Evolutionary conservation across 2,113 vertebrate genomes (phyloP).

Genomic region (Sinocyclocheilus rhinocerous): DNA sequence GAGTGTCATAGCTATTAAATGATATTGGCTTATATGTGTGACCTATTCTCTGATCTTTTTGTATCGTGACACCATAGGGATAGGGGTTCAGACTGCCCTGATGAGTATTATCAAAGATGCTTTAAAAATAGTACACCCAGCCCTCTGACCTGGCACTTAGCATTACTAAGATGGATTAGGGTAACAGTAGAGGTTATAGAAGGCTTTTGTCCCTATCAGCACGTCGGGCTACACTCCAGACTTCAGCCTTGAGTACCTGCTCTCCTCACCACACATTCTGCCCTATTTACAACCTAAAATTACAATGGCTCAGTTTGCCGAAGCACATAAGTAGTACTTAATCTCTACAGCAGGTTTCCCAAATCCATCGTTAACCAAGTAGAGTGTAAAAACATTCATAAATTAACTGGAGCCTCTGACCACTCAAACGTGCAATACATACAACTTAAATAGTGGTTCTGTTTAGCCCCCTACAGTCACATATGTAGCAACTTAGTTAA

Average conservation of each 20-base stretch:
- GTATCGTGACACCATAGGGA: slow-evolving; percentile 35
- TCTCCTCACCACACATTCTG: slow-evolving; percentile 29
- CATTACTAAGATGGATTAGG: slow-evolving; percentile 55
- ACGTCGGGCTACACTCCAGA: slow-evolving; percentile 39
- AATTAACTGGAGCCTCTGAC: not conserved
- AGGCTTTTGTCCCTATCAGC: slow-evolving; percentile 38
- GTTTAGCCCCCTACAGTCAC: too few species aligned
- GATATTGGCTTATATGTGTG: slow-evolving; percentile 20
- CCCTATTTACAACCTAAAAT: slow-evolving; percentile 35
- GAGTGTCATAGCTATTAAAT: not conserved
- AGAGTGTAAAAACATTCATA: not conserved
- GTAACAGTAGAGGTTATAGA: slow-evolving; percentile 54
- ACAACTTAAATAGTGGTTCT: not conserved
- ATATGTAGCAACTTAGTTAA: too few species aligned
- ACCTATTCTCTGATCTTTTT: slow-evolving; percentile 34
- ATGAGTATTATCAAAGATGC: slow-evolving; percentile 49
- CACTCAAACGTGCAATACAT: not conserved
- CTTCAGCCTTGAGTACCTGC: slow-evolving; percentile 10
- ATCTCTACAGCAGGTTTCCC: not conserved
- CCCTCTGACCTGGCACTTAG: slow-evolving; percentile 45
- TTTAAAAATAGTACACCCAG: slow-evolving; percentile 50
- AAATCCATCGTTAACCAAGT: not conserved
- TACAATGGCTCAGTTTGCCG: not conserved
- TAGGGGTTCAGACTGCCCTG: slow-evolving; percentile 28
- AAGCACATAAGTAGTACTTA: not conserved